These are phyloP conservation scores for Conistra vaccinii DNA, from an alignment of 2,888 invertebrate genomes.

Conservation along the genomic window DNA sequence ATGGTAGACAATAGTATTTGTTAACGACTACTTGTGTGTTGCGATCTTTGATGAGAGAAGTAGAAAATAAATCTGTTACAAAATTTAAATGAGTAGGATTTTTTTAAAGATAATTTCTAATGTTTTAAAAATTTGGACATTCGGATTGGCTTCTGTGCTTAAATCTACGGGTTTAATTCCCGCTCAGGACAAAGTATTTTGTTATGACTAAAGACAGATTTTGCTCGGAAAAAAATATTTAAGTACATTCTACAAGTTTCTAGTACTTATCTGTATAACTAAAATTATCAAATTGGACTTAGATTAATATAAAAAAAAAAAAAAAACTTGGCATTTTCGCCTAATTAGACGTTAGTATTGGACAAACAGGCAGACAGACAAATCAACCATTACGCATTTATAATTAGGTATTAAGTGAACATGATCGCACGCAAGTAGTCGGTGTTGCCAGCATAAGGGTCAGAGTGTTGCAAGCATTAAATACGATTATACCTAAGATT, in stretches of 20 bases:
- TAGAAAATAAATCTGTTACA: background rate
- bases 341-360: too few relatives aligned
- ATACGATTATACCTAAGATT: conserved; percentile 63
- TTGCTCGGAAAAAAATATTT: background rate
- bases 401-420: background rate
- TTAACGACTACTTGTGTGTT: conserved; percentile 8
- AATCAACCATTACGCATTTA: background rate
- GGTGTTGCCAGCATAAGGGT: conserved; percentile 32
- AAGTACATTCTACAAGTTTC: background rate
- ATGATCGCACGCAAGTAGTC: conserved; percentile 33
- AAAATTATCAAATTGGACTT: background rate
- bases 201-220: too few relatives aligned
- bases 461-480: conserved; percentile 54
- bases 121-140: background rate
- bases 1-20: conserved; percentile 10
- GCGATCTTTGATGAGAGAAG: background rate
- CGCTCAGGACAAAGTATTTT: background rate
- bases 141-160: background rate
- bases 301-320: too few relatives aligned
- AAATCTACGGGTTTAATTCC: background rate
- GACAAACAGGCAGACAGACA: background rate
- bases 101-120: too few relatives aligned
- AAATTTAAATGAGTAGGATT: background rate
- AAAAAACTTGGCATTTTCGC: too few relatives aligned
- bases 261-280: background rate